Base-by-base conservation (phyloP, 2,113 vertebrate genomes). In the Chunga burmeisteri region DNA sequence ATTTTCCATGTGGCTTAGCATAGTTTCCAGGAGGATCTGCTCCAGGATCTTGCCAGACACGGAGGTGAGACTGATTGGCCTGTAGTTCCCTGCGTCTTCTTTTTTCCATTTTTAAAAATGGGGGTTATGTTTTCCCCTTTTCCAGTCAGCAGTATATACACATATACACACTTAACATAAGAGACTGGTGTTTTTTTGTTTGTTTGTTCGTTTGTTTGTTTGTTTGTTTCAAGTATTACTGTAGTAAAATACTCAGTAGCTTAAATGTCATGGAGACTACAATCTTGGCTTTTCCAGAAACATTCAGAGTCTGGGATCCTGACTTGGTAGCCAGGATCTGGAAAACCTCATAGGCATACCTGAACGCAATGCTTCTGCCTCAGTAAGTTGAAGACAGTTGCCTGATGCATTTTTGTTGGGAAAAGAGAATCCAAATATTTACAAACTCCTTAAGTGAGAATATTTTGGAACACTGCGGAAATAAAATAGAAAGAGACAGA, bases 301-400 rank as follows among this genome's bases (percentile, higher is more conserved):
- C 11, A 23, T 73, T 61, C 6, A 13, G 9, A 68, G 16, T n/a
- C 36, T 80, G 46, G 4, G 13, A 68, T 46, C 3, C 36, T 81
- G 47, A 75, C 13, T 46, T 2, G 1, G 23, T 44, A 67, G 8
- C 21, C 18, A 44, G 10, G 6, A 38, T 49, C 19, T 66, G 27
- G 25, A 77, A 88, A 46, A 26, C 16, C 7, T 36, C 26, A 13
- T 29, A 49, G 2, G 15, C 6, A 13, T 42, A 25, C 4, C 18
- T 2, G 1, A 71, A 56, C 0, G 2, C 5, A 62, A 6, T 84
- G 19, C 5, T 68, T 5, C 14, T 47, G 8, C 20, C 50, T 74
- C 47, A 38, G 16, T 36, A 81, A 50, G 16, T 9, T 73, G 13
- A 83, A 73, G 11, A 53, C 0, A 58, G 17, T 46, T 86, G 4